Conservation (phyloP, 1,140 invertebrate species). For the Adoxophyes honmai region DNA sequence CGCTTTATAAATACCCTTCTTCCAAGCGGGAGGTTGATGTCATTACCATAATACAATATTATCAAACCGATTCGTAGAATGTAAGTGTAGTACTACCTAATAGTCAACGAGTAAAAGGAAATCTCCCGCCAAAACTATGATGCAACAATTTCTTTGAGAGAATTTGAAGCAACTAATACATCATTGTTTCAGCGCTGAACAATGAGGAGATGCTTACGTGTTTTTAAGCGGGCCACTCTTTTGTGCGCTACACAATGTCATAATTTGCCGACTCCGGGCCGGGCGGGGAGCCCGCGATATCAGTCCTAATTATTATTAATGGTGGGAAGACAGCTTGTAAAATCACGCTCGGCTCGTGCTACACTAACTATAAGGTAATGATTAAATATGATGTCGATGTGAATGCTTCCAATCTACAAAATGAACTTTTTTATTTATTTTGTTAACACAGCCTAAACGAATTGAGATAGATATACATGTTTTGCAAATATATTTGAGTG, state of each 20-base stretch:
- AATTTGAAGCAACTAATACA: slow-evolving; percentile 35
- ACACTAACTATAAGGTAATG: not conserved
- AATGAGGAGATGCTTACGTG: slow-evolving; percentile 35
- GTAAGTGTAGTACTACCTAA: too few relatives aligned
- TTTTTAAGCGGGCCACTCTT: slow-evolving; percentile 33
- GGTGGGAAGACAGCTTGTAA: slow-evolving; percentile 47
- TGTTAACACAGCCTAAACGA: too few relatives aligned
- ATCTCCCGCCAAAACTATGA: not conserved
- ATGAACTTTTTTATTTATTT: too few relatives aligned
- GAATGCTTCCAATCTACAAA: slow-evolving; percentile 1
- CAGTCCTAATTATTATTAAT: slow-evolving; percentile 69
- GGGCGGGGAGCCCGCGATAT: slow-evolving; percentile 41
- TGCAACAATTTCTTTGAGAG: slow-evolving; percentile 25
- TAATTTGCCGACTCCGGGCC: slow-evolving; percentile 48
- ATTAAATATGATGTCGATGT: slow-evolving; percentile 15
- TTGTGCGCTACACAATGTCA: slow-evolving; percentile 51
- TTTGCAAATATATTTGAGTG: too few relatives aligned
- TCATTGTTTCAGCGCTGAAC: slow-evolving; percentile 38
- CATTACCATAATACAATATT: too few relatives aligned
- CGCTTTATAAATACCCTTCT: too few relatives aligned
- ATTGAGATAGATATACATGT: too few relatives aligned
- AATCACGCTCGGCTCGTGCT: slow-evolving; percentile 33
- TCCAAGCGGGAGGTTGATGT: too few relatives aligned
- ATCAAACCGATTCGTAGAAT: too few relatives aligned
- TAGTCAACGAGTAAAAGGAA: too few relatives aligned